Conservation (phyloP, 2,113 vertebrate genomes). For the Perccottus glenii region DNA sequence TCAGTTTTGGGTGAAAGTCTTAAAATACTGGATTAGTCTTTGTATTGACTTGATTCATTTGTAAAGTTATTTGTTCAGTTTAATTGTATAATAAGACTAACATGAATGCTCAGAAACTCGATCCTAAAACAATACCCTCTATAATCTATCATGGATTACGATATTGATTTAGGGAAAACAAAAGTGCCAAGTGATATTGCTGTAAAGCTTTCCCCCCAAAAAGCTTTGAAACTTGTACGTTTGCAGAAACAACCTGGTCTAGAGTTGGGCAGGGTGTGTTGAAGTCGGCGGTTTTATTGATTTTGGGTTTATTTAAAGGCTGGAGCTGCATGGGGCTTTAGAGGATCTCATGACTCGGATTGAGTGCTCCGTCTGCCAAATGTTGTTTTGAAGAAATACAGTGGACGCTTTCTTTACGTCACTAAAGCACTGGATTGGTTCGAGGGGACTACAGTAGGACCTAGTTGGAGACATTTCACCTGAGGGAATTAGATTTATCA, state of each 20-base stretch:
- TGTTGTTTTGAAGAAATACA: conserved; percentile 49
- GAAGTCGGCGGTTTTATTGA: conserved; percentile 32
- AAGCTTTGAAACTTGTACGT: not conserved
- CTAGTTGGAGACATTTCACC: not conserved
- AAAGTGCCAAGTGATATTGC: not conserved
- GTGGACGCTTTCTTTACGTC: conserved; percentile 24
- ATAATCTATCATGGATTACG: no score
- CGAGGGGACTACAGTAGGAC: not conserved
- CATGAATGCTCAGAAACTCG: no score
- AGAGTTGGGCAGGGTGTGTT: not conserved
- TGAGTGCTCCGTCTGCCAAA: conserved; percentile 42
- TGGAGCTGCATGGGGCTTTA: conserved; percentile 1
- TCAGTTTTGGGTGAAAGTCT: no score
- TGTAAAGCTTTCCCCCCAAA: not conserved
- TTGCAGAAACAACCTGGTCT: not conserved
- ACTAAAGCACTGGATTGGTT: not conserved
- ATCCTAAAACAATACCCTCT: no score
- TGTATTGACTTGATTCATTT: no score
- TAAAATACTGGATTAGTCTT: no score
- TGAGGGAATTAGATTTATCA: not conserved
- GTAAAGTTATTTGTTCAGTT: no score
- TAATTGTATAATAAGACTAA: no score
- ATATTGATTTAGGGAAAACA: not conserved
- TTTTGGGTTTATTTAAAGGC: conserved; percentile 28
- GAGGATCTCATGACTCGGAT: conserved; percentile 58